Evolutionary conservation across 2,113 vertebrate species (phyloP), one percentile per base, ranked within the genome.

Genomic region (Asarcornis scutulata): DNA sequence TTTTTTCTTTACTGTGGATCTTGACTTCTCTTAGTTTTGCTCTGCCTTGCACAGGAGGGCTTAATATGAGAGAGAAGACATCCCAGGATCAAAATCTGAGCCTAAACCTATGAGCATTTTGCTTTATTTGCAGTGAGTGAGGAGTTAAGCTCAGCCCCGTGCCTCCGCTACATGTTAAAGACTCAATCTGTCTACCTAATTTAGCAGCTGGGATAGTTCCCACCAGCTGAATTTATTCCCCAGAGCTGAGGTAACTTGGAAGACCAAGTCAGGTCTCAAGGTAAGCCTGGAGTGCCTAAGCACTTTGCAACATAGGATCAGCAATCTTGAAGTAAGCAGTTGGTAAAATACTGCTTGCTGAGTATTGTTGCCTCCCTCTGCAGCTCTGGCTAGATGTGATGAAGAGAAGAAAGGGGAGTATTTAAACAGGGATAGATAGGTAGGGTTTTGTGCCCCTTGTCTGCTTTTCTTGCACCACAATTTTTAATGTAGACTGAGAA

Each of bases 201-300:
- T 89, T 91, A 87, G 89, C 76, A 92, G 77, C 31, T 93, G 64
- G 63, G 74, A 68, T 84, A 73, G 53, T 66, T 90, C 40, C 87
- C 83, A 84, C 53, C 69, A 84, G 56, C 62, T 87, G 40, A 85
- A 82, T 91, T 95, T 93, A 80, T 69, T 95, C 81, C 89, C 74
- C 85, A 68, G 62, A 93, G 91, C 86, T 86, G 79, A 91, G 68
- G 34, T 87, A 89, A 89, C 86, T 84, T 93, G 86, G 85, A 94
- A 92, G 73, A 78, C 56, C 59, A 38, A 89, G 46, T 72, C 77
- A 93, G 42, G 25, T 86, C 74, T 92, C 86, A 79, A 83, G 66
- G 74, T 89, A 85, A 96, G 55, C 38, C 66, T 79, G 56, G 60
- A 91, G 56, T 72, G 66, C 62, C 78, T 93, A 71, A 79, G 72